phyloP scores from a whole-genome alignment of 2,113 vertebrate species.

The Numenius arquata region DNA sequence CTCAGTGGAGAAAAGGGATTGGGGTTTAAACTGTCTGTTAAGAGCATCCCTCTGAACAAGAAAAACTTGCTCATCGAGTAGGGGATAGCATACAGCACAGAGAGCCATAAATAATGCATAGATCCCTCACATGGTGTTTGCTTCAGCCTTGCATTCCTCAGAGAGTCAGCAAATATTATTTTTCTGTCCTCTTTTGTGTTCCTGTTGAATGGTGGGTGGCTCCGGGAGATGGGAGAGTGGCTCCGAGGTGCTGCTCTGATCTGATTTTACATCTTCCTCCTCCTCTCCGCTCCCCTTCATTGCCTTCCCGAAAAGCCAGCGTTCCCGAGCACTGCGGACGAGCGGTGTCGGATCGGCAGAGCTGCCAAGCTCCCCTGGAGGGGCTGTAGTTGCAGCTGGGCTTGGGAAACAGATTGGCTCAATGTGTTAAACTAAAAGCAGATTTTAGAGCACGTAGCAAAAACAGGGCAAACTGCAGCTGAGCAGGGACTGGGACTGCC shows the following conservation, averaged over 20 bases:
- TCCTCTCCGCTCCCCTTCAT: not conserved
- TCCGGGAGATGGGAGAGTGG: not conserved
- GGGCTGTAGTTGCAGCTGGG: not conserved
- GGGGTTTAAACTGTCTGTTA: not conserved
- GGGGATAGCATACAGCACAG: not conserved
- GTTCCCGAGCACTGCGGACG: rapidly evolving
- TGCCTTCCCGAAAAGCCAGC: not conserved
- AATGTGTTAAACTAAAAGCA: not conserved
- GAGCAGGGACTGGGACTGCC: not conserved
- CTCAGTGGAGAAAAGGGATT: not conserved
- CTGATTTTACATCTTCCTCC: not conserved
- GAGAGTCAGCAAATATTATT: not conserved
- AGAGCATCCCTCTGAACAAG: not conserved
- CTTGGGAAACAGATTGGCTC: not conserved
- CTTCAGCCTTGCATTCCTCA: not conserved
- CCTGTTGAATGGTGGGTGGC: not conserved
- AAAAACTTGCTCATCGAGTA: not conserved
- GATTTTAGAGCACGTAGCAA: not conserved
- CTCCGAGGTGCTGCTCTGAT: not conserved
- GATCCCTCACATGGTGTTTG: not conserved
- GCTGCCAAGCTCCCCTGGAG: not conserved
- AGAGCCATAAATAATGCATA: not conserved
- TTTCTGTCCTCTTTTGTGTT: not conserved
- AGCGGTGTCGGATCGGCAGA: not conserved
- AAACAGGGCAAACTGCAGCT: not conserved